Evolutionary conservation across 1,140 invertebrate genomes (phyloP).

Genomic region (Pantala flavescens): DNA sequence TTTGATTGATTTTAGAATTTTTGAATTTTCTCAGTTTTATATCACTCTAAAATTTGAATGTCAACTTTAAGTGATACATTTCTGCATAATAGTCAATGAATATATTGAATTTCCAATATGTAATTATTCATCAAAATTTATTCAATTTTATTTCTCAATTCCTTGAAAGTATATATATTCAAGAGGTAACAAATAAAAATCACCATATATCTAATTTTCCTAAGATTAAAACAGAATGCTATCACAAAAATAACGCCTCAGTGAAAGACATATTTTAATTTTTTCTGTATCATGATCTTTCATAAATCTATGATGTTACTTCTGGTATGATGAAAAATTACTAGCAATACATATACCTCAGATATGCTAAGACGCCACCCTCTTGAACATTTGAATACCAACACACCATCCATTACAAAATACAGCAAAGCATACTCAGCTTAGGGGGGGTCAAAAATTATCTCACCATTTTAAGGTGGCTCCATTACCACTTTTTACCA

Average conservation of each 20-base stretch:
- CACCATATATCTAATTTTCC: too few relatives aligned
- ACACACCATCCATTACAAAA: conserved; percentile 22
- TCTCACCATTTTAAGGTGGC: conserved; percentile 12
- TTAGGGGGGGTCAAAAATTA: neutral
- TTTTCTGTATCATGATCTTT: too few relatives aligned
- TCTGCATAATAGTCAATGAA: neutral
- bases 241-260: too few relatives aligned
- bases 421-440: conserved; percentile 17
- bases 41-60: neutral
- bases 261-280: too few relatives aligned
- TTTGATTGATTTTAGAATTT: neutral
- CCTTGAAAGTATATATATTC: too few relatives aligned
- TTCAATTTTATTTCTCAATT: too few relatives aligned
- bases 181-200: too few relatives aligned
- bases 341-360: conserved; percentile 1
- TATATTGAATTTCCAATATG: too few relatives aligned
- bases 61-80: neutral
- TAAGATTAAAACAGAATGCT: too few relatives aligned
- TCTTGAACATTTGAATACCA: conserved; percentile 30
- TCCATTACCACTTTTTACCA: conserved; percentile 11
- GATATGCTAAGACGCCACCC: conserved; percentile 1
- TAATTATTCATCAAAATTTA: too few relatives aligned
- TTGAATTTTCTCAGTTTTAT: neutral
- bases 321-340: neutral
- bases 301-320: too few relatives aligned